Base-by-base conservation (phyloP, 2,888 invertebrate species). In the Hedychridium roseum region DNA sequence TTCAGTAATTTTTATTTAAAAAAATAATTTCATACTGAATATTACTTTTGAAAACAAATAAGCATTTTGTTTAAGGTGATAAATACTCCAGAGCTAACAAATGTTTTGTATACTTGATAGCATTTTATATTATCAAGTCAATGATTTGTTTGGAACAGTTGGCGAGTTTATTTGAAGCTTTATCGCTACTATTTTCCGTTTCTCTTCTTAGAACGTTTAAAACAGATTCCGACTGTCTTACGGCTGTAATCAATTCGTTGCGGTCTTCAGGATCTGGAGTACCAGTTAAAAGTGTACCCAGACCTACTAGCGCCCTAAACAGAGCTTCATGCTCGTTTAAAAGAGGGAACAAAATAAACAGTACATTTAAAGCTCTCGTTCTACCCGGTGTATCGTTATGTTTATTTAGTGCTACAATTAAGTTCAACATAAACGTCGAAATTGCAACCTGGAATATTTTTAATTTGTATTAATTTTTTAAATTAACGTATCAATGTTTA, bases 231-330 rank as follows among this genome's bases (percentile, higher is more conserved):
- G 71, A 73, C 35, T 70, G 60, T 40, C 63, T 64, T 4, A 75
- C 64, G 1, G 64, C 58, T 27, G 57, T 50, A 37, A 76, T 65
- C 17, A 78, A 48, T 52, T 60, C 54, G n/a, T 54, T 56, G 15
- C 64, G 66, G 39, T 72, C 65, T 11, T 64, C 50, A 0, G 56
- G 51, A 72, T 79, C 79, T 2, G 79, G 79, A 23, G 81, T 80
- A 57, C 80, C 82, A 11, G 79, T 81, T 56, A 88, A 70, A 11
- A 93, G 73, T 0, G 92, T 92, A 35, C 93, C 92, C 20, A 92
- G 78, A 0, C 88, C 88, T 12, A 94, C 90, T 12, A 94, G 83
- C 16, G 85, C 81, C 71, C 94, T 85, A 79, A 86, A 92, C 47
- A 87, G 84, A 0, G 92, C 91, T 74, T 93, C 92, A 1, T 84